Evolutionary conservation across 2,797 vertebrate genomes (phyloP), one percentile per base, ranked within the genome.

Genomic region (Gambusia yucatana): DNA sequence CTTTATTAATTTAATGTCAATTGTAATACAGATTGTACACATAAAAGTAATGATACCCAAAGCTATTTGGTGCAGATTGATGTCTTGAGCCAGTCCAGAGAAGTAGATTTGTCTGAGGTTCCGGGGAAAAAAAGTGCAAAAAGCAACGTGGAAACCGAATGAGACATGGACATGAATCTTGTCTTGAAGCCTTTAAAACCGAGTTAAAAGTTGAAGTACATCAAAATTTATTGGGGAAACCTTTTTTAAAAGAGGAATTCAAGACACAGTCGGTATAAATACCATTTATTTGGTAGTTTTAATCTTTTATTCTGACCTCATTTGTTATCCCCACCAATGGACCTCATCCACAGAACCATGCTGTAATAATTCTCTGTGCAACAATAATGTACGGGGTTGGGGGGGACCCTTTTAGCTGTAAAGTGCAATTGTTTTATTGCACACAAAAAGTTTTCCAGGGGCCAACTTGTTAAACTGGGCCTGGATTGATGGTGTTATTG

Each of bases 401-500:
- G 22, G 20, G 30, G 9, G 50, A 3, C 0, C 4, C n/a, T 77
- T 55, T 71, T 43, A 86, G 46, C 57, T 59, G 63, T 59, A 63
- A 55, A 41, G 30, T 73, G 55, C n/a, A 33, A 13, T 78, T 87
- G 77, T 75, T 79, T 82, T 76, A 82, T 70, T 75, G 78, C 47
- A 77, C 28, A 17, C 48, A 78, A 57, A 88, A 82, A 79, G 81
- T 90, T 80, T 87, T 80, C 59, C 72, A 55, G 74, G 65, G 47
- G 82, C 36, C 63, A 81, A 80, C 83, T 87, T 83, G 84, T 85
- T 89, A 73, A 55, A 69, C 82, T 84, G 77, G 78, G 78, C 47
- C 73, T 78, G 83, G 84, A 93, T 91, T 91, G 82, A 93, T 93
- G 88, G 76, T 90, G 85, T 90, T 92, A 90, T 92, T 91, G 81